phyloP scores from a whole-genome alignment of 35 echinoderm and acorn worm genomes.

The Ptychodera flava region DNA sequence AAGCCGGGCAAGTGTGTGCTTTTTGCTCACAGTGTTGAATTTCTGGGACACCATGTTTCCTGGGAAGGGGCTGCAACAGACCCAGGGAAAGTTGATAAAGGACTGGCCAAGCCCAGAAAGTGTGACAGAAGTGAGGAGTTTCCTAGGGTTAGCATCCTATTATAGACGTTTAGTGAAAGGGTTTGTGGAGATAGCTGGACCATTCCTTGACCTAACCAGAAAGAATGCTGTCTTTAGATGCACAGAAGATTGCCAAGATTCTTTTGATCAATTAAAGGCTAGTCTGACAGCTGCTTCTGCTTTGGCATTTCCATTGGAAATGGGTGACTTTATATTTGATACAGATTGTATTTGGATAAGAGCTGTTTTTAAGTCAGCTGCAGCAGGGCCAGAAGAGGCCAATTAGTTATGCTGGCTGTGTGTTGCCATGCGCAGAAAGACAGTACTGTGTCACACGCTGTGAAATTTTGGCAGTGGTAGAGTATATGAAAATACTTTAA shows the following conservation, averaged over 20 bases:
- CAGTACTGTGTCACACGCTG: slow-evolving; percentile 41
- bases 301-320: slow-evolving; percentile 31
- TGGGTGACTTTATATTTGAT: slow-evolving; percentile 42
- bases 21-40: slow-evolving; percentile 36
- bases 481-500: slow-evolving; percentile 31
- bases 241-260: slow-evolving; percentile 13
- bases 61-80: slow-evolving; percentile 32
- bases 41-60: slow-evolving; percentile 49
- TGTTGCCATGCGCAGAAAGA: slow-evolving; percentile 2
- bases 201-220: slow-evolving; percentile 36
- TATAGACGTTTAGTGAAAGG: slow-evolving; percentile 40
- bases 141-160: slow-evolving; percentile 44
- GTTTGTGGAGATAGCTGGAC: slow-evolving; percentile 41
- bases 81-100: slow-evolving; percentile 17
- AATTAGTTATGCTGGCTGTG: slow-evolving; percentile 36
- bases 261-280: slow-evolving; percentile 33
- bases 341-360: slow-evolving; percentile 25
- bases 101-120: slow-evolving; percentile 36
- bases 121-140: slow-evolving; percentile 32
- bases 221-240: slow-evolving; percentile 23
- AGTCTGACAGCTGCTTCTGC: slow-evolving; percentile 30
- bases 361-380: slow-evolving; percentile 41
- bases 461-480: slow-evolving; percentile 48
- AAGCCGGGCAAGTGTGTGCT: slow-evolving; percentile 45
- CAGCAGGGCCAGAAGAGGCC: slow-evolving; percentile 25